Base-by-base conservation (phyloP, 2,888 invertebrate genomes). In the Drosophila colorata region DNA sequence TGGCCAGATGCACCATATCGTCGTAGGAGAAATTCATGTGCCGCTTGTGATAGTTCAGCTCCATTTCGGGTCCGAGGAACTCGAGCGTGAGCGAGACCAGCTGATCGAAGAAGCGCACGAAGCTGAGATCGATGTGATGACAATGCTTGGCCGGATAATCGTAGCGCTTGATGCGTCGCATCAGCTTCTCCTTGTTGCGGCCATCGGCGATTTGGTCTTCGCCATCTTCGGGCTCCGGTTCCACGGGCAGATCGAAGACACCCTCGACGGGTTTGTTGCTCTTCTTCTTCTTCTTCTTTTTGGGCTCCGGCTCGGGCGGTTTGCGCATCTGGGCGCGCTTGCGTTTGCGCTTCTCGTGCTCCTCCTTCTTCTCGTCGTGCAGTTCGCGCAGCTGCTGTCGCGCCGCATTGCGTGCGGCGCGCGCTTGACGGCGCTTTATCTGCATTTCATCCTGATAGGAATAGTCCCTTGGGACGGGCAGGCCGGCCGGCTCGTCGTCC, bases 61-160 rank as follows among this genome's bases (percentile, higher is more conserved):
- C 53, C 64, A 86, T 65, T 9, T 79, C 9, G 0, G 91, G 91
- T 0, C 90, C 90, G 13, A 82, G 78, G 43, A 91, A 91, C 61
- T 91, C 90, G 0, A 91, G 33, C 13, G 65, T 76, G 14, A 91
- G 63, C 2, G 78, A 77, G 4, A 69, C 72, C 13, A 91, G 51
- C 9, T 78, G 65, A 0, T 75, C 61, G 28, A 91, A 88, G 48
- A 76, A 74, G 3, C 85, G 80, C 13, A 91, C 47, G 46, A 91
- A 84, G 13, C 85, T 74, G 3, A 91, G 74, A 44, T 90, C 82
- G 11, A 90, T 78, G 61, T 91, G 91, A 52, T 89, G 89, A 14
- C 91, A 91, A 20, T 88, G 77, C 38, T 90, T 79, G 14, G 82
- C 55, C 0, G 89, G 88, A 61, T 84, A 91, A n/a, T 83, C 69